phyloP scores from a whole-genome alignment of 2,888 invertebrate species.

The Ramazzottius varieornatus region DNA sequence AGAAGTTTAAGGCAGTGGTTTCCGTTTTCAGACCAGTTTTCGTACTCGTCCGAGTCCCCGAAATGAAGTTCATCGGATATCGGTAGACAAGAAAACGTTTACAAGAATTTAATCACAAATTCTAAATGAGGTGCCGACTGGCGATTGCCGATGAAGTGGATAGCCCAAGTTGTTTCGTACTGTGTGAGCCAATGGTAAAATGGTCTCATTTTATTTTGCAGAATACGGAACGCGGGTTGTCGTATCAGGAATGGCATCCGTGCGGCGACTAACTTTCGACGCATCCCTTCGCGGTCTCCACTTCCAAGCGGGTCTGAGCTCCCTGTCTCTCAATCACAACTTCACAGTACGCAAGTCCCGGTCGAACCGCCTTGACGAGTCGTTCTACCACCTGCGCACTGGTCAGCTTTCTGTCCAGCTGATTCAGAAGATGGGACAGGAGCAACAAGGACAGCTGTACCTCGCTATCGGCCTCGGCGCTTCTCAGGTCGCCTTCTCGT shows the following conservation, averaged over 20 bases:
- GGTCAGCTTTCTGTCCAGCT: neutral
- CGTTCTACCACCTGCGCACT: neutral
- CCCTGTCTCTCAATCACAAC: neutral
- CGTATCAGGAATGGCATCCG: neutral
- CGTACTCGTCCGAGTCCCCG: too few species aligned
- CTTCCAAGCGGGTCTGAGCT: neutral
- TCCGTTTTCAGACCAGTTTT: too few species aligned
- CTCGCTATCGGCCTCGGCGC: neutral
- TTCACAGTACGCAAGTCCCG: neutral
- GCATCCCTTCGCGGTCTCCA: neutral
- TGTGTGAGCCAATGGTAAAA: too few species aligned
- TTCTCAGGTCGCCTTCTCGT: neutral
- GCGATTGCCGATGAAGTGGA: too few species aligned
- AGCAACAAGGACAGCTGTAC: neutral
- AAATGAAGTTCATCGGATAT: too few species aligned
- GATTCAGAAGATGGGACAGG: neutral
- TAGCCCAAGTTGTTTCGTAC: too few species aligned
- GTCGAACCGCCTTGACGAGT: neutral
- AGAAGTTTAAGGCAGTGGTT: too few species aligned
- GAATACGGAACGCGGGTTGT: neutral
- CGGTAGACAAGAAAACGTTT: too few species aligned
- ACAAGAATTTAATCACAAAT: too few species aligned
- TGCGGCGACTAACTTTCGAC: neutral
- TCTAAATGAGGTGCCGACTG: too few species aligned
- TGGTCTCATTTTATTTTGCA: too few species aligned